These are phyloP conservation scores for Wiebesia pumilae DNA, from an alignment of 1,140 invertebrate species.

Conservation along the genomic window DNA sequence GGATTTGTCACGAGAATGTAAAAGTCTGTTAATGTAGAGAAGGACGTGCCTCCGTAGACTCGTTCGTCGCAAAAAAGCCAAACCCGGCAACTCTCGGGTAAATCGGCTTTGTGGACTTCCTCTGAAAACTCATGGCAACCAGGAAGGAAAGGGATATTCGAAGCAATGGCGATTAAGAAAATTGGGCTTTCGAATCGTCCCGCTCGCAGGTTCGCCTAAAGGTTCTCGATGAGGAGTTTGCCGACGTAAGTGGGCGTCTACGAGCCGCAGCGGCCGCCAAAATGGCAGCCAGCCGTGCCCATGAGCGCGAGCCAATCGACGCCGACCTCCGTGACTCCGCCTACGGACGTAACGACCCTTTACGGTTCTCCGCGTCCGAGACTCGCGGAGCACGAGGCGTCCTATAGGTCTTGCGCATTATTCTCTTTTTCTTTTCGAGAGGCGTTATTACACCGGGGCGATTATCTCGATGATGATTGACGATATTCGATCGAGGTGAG, in stretches of 20 bases:
- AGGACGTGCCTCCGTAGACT: too few relatives aligned
- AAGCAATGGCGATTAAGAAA: too few relatives aligned
- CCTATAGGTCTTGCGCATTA: conserved; percentile 3
- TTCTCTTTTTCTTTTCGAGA: not conserved
- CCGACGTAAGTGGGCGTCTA: conserved; percentile 34
- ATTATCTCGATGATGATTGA: not conserved
- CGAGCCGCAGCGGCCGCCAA: not conserved
- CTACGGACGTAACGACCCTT: conserved; percentile 17
- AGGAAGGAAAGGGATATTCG: too few relatives aligned
- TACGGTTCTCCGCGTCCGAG: not conserved
- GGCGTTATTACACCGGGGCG: not conserved
- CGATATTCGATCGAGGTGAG: too few relatives aligned
- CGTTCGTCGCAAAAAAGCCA: too few relatives aligned
- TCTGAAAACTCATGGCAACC: too few relatives aligned
- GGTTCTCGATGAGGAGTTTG: not conserved
- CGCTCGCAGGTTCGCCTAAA: not conserved
- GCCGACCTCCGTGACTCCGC: not conserved
- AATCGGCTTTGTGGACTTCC: not conserved
- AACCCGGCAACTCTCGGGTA: not conserved
- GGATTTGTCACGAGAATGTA: not conserved
- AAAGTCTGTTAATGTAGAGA: not conserved
- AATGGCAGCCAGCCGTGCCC: conserved; percentile 12
- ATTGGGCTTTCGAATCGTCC: too few relatives aligned
- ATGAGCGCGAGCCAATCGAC: not conserved
- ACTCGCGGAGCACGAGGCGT: not conserved